Evolutionary conservation across 2,888 invertebrate species (phyloP).

Genomic region (Dicycla oo): DNA sequence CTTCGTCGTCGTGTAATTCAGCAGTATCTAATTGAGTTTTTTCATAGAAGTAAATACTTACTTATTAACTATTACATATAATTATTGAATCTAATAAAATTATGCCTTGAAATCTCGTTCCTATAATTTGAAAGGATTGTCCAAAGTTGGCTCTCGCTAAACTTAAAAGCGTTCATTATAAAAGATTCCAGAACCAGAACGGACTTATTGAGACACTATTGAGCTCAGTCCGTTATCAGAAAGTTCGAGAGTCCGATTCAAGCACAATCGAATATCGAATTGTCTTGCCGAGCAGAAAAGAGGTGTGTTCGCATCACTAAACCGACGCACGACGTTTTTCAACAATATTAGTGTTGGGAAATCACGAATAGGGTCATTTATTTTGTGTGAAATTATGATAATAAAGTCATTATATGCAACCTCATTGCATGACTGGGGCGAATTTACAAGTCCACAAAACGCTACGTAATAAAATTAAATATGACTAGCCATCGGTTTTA

Average conservation of each 20-base stretch:
- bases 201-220: conserved; percentile 38
- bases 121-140: conserved; percentile 9
- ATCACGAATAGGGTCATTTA: conserved; percentile 78
- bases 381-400: conserved; percentile 81
- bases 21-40: too few relatives aligned
- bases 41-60: too few relatives aligned
- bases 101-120: neutral
- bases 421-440: conserved; percentile 79
- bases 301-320: conserved; percentile 47
- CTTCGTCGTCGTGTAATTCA: too few relatives aligned
- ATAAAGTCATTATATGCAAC: conserved; percentile 82
- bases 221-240: conserved; percentile 40
- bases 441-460: conserved; percentile 75
- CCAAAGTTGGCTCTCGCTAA: conserved; percentile 24
- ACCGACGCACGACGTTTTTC: conserved; percentile 62
- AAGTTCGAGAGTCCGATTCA: conserved; percentile 34
- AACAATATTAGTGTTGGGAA: conserved; percentile 74
- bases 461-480: conserved; percentile 65
- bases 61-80: too few relatives aligned
- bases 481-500: conserved; percentile 37
- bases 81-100: neutral
- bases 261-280: conserved; percentile 44
- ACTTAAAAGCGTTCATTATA: conserved; percentile 37
- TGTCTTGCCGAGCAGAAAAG: conserved; percentile 24
- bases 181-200: conserved; percentile 31